Evolutionary conservation across 2,888 invertebrate genomes (phyloP).

Genomic region (Seladonia tumulorum): DNA sequence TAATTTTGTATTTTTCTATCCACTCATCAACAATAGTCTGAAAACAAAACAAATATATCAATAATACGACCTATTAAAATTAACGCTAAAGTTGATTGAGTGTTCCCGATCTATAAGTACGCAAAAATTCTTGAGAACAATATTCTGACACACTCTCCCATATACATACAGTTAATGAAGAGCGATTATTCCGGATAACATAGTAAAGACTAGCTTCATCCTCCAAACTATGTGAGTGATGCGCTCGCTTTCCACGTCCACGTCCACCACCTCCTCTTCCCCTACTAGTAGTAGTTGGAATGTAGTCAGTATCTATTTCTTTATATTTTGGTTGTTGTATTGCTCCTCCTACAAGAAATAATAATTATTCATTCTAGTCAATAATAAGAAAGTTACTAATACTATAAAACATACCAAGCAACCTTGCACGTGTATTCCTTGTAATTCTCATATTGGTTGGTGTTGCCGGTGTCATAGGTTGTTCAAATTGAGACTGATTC

Average conservation of each 20-base stretch:
- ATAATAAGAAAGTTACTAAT: not conserved
- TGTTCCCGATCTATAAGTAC: not conserved
- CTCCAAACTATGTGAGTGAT: constrained; percentile 84
- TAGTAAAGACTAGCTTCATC: constrained; percentile 94
- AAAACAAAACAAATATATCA: constrained; percentile 27
- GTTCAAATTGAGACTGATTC: constrained; percentile 80
- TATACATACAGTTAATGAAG: constrained; percentile 90
- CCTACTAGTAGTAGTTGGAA: constrained; percentile 71
- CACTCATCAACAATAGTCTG: constrained; percentile 98
- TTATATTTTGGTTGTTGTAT: constrained; percentile 82
- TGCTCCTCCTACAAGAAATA: constrained; percentile 72
- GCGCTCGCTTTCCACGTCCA: constrained; percentile 82
- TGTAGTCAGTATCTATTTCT: constrained; percentile 81
- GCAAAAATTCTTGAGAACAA: not conserved
- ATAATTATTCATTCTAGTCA: not conserved
- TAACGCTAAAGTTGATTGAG: not conserved
- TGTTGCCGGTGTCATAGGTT: constrained; percentile 82
- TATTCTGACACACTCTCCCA: not conserved
- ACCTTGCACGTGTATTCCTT: constrained; percentile 83
- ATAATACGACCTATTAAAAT: not conserved
- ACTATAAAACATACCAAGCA: constrained; percentile 77
- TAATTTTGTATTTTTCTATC: constrained; percentile 98
- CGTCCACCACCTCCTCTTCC: constrained; percentile 84
- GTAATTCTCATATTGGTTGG: constrained; percentile 83
- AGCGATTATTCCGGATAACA: constrained; percentile 92